A percentile compares a stretch with the other conserved stretches of the same genome.
Evolutionary conservation across 2,888 invertebrate genomes (phyloP).

Genomic region (Cheilosia variabilis): DNA sequence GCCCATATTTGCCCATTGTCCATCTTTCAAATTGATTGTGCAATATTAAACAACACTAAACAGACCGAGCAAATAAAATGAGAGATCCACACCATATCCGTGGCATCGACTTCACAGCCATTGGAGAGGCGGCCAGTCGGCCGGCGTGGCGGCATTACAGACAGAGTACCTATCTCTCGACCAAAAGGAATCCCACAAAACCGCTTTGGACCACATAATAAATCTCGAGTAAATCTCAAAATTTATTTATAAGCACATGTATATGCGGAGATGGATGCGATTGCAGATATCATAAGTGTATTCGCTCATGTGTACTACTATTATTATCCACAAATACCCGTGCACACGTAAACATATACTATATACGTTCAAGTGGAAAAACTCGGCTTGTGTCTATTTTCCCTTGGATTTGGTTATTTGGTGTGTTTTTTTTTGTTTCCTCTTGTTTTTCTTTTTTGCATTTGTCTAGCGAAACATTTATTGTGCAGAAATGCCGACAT

Average conservation of each 20-base stretch:
- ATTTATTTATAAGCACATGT: constrained; percentile 73
- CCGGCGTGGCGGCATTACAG: constrained; percentile 54
- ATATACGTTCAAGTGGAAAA: constrained; percentile 56
- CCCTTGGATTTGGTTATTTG: constrained; percentile 21
- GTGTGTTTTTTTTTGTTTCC: constrained; percentile 17
- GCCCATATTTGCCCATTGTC: neutral
- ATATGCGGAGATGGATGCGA: constrained; percentile 67
- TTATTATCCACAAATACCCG: constrained; percentile 53
- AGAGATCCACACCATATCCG: constrained; percentile 58
- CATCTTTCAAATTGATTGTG: constrained; percentile 6
- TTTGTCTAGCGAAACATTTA: constrained; percentile 76
- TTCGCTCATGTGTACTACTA: constrained; percentile 59
- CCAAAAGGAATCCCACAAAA: constrained; percentile 69
- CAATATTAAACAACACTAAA: constrained; percentile 54
- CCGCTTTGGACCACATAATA: constrained; percentile 72
- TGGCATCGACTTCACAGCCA: constrained; percentile 41
- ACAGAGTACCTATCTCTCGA: constrained; percentile 21
- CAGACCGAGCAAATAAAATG: constrained; percentile 42
- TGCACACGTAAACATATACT: constrained; percentile 2
- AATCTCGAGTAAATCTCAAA: constrained; percentile 75
- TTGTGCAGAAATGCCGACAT: constrained; percentile 77
- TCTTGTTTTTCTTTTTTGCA: constrained; percentile 53
- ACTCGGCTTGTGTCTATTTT: constrained; percentile 46
- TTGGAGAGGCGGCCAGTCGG: neutral
- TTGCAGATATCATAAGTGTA: constrained; percentile 73